Percentiles rank a stretch among this genome's conserved stretches.
phyloP scores from a whole-genome alignment of 2,113 vertebrate species.

The Artemisiospiza belli region DNA sequence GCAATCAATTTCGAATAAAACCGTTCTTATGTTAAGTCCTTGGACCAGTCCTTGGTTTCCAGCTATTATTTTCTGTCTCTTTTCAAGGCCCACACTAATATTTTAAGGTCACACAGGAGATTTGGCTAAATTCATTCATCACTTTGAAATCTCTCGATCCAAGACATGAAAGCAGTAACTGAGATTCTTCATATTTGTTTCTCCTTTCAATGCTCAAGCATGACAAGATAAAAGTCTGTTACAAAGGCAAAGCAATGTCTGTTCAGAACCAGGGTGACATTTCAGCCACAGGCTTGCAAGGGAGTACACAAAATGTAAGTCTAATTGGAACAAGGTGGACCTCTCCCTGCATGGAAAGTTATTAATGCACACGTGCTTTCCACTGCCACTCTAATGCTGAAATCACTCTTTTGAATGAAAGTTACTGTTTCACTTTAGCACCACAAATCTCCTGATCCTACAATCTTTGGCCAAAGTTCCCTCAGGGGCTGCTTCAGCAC shows the following conservation, averaged over 20 bases:
- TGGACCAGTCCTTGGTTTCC: slow-evolving; percentile 26
- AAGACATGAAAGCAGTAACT: background rate
- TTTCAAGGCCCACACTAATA: background rate
- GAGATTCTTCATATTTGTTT: slow-evolving; percentile 1
- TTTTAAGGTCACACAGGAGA: background rate
- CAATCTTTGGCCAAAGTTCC: background rate
- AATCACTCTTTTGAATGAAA: background rate
- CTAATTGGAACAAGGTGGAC: background rate
- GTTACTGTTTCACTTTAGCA: slow-evolving; percentile 2
- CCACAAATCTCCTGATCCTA: background rate
- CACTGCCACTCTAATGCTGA: background rate
- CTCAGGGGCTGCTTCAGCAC: background rate
- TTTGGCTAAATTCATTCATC: background rate
- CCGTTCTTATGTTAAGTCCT: background rate
- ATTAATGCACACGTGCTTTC: background rate
- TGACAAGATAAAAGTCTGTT: background rate
- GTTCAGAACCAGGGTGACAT: background rate
- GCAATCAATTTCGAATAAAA: background rate
- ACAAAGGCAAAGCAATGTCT: background rate
- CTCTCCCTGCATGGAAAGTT: background rate
- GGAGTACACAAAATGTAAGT: background rate
- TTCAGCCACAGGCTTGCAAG: background rate
- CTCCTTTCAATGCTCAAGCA: background rate
- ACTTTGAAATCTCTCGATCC: background rate
- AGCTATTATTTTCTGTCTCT: background rate